Base-by-base conservation (phyloP, 37 sponge, comb jelly and placozoan species). In the Halichondria panicea region DNA sequence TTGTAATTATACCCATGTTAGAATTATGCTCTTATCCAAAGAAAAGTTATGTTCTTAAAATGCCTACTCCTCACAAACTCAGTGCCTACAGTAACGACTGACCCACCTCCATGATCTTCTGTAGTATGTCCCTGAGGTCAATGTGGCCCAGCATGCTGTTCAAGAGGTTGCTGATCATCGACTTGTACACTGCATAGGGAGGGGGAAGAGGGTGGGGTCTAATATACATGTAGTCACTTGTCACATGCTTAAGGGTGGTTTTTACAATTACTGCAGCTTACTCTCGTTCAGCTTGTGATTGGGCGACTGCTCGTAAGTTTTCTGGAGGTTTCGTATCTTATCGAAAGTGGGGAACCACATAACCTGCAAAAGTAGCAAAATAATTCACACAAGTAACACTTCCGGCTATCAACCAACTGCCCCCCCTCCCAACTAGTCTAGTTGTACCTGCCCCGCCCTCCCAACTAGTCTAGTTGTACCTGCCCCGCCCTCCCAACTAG, bases 111-210 rank as follows among this genome's bases (percentile, higher is more conserved):
- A 90, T 80, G 11, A 90, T 90, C 38, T 79, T 84, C 50, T 81
- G 76, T n/a, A 91, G 64, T 28, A 91, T 82, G 46, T 74, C 62
- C n/a, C 77, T 78, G 30, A 91, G 55, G 18, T 75, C 70, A 24
- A 91, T 74, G 58, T 86, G 72, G 35, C 91, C 88, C 48, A 86
- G 54, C 83, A 91, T 81, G 48, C 83, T 81, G 59, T 91, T 87
- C 40, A 91, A 70, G 4, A 91, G 66, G 4, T 78, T 54, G 7
- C 67, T 42, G 22, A 78, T 48, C 59, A 84, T 64, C 13, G 36
- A 32, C 43, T 78, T 83, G 44, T 68, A 78, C 43, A 67, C 89
- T 89, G 59, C 25, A 57, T 0, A 58, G 8, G 0, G 9, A 79
- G 34, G 34, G 39, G 8, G 6, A 22, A 11, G 25, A 8, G 8